phyloP scores from a whole-genome alignment of 1,140 invertebrate species.

The Marisa cornuarietis region DNA sequence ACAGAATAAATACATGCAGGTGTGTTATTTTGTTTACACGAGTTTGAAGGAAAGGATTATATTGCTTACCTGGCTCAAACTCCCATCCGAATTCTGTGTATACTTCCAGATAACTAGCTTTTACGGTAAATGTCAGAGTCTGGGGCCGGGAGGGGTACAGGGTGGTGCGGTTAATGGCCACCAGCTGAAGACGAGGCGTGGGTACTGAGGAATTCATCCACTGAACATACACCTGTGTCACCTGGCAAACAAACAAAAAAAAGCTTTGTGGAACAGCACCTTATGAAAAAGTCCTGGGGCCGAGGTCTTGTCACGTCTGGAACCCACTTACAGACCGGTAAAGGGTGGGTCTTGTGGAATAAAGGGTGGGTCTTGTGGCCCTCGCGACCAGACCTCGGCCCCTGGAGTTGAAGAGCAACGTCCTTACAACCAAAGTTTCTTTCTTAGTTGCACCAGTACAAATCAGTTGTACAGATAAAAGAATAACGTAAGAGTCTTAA shows the following conservation, averaged over 20 bases:
- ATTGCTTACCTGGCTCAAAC: conserved; percentile 47
- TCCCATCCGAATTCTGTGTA: conserved; percentile 55
- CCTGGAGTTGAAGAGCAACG: too few relatives aligned
- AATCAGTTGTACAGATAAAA: too few relatives aligned
- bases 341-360: too few relatives aligned
- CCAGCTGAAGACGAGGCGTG: conserved; percentile 57
- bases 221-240: conserved; percentile 57
- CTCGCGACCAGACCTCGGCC: too few relatives aligned
- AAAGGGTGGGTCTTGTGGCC: too few relatives aligned
- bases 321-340: too few relatives aligned
- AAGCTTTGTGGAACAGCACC: too few relatives aligned
- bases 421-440: too few relatives aligned
- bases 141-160: conserved; percentile 14
- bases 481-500: too few relatives aligned
- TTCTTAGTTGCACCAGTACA: too few relatives aligned
- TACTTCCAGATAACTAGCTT: conserved; percentile 50
- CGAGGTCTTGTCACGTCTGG: too few relatives aligned
- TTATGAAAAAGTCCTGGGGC: too few relatives aligned
- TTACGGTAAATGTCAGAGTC: conserved; percentile 37
- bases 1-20: not conserved
- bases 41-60: not conserved
- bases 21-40: not conserved
- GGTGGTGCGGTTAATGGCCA: conserved; percentile 42
- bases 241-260: conserved; percentile 31
- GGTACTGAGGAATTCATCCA: conserved; percentile 47